Conservation (phyloP, 2,888 invertebrate species). For the Aquatica leii region DNA sequence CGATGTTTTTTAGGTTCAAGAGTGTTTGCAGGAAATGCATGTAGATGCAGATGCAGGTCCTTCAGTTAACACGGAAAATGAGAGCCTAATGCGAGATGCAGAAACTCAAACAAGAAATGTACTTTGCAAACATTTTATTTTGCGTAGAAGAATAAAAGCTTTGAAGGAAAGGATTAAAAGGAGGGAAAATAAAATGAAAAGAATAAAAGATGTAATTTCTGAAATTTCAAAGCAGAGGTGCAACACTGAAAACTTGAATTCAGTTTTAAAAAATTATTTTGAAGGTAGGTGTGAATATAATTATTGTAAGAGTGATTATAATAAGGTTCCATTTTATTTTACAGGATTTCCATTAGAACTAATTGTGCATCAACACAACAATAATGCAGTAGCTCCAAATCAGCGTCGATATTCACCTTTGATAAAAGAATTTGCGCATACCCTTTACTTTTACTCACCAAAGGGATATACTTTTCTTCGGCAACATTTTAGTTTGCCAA, state of each 20-base stretch:
- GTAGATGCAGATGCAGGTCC: not conserved
- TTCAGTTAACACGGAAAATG: not conserved
- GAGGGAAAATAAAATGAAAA: slow-evolving; percentile 14
- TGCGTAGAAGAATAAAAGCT: slow-evolving; percentile 17
- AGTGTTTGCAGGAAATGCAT: no score
- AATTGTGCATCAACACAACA: slow-evolving; percentile 14
- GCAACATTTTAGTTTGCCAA: slow-evolving; percentile 21
- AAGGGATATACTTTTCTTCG: slow-evolving; percentile 20
- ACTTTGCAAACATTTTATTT: not conserved
- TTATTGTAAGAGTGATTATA: not conserved
- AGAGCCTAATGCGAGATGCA: not conserved
- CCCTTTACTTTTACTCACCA: slow-evolving; percentile 26
- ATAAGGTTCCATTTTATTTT: not conserved
- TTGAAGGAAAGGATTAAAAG: slow-evolving; percentile 19
- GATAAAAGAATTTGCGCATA: slow-evolving; percentile 29
- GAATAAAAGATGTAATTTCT: slow-evolving; percentile 22
- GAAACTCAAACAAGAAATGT: not conserved
- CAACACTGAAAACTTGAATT: slow-evolving; percentile 14
- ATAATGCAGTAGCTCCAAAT: not conserved
- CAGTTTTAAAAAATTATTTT: slow-evolving; percentile 17
- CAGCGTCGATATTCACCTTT: slow-evolving; percentile 6
- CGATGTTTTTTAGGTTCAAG: no score
- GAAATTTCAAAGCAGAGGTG: slow-evolving; percentile 12
- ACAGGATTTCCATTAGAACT: slow-evolving; percentile 16
- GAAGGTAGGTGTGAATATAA: slow-evolving; percentile 6